Evolutionary conservation across 2,113 vertebrate genomes (phyloP).

Genomic region (Tychaedon coryphoeus): DNA sequence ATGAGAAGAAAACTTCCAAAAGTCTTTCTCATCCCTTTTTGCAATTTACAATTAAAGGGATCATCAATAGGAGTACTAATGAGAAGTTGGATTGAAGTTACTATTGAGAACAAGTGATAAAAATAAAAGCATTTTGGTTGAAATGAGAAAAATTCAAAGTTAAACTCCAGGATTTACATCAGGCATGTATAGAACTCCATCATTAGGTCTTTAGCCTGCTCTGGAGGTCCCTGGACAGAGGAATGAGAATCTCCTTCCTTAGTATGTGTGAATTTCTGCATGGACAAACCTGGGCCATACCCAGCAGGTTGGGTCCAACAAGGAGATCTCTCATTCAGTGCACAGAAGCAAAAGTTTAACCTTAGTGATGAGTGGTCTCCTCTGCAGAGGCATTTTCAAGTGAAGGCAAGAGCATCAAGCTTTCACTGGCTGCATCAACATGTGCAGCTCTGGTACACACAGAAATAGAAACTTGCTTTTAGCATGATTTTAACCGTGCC

Average conservation of each 20-base stretch:
- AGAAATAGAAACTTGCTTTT: not conserved
- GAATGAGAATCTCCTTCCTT: not conserved
- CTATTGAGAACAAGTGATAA: not conserved
- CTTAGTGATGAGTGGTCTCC: not conserved
- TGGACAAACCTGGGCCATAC: not conserved
- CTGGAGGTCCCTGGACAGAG: not conserved
- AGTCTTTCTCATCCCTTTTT: not conserved
- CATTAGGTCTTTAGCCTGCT: not conserved
- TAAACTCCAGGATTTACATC: not conserved
- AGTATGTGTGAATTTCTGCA: not conserved
- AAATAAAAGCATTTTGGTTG: not conserved
- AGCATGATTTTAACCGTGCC: not conserved
- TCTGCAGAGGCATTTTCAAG: not conserved
- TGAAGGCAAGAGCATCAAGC: not conserved
- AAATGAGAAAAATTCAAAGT: not conserved
- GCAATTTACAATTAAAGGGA: not conserved
- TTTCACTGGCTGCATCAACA: not conserved
- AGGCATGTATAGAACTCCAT: not conserved
- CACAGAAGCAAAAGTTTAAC: not conserved
- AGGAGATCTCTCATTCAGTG: not conserved
- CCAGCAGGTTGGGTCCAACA: no score
- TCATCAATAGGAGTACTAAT: not conserved
- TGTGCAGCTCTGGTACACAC: not conserved
- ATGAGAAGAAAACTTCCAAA: not conserved
- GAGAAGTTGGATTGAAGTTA: not conserved